Percentiles rank a stretch among this genome's conserved stretches.
phyloP scores from a whole-genome alignment of 53 echinoderm and acorn worm species.

The Henricia sp. region DNA sequence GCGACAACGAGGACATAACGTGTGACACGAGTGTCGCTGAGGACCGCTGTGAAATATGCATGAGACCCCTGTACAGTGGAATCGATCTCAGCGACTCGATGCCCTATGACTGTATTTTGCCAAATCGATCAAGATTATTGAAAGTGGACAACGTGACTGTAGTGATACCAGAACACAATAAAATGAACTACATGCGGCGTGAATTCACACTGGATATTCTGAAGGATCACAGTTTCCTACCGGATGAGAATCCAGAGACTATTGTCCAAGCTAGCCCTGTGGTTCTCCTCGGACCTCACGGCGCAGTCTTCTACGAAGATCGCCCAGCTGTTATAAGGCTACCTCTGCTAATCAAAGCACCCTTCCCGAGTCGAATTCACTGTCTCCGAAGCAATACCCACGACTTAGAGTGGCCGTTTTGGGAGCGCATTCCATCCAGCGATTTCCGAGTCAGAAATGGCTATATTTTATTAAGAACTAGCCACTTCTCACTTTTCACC shows the following conservation, averaged over 20 bases:
- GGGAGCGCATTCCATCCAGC: conserved; percentile 87
- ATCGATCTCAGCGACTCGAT: conserved; percentile 77
- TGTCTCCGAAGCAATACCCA: conserved; percentile 83
- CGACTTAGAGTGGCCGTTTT: conserved; percentile 77
- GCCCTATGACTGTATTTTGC: conserved; percentile 74
- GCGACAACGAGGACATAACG: conserved; percentile 70
- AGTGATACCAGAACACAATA: conserved; percentile 91
- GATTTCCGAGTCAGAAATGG: conserved; percentile 73
- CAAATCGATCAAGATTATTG: conserved; percentile 80
- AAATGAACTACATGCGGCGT: conserved; percentile 70
- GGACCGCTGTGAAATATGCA: conserved; percentile 70
- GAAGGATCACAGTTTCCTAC: conserved; percentile 67
- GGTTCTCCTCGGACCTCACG: conserved; percentile 84
- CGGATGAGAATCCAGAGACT: conserved; percentile 63
- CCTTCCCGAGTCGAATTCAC: conserved; percentile 67
- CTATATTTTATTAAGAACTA: conserved; percentile 77
- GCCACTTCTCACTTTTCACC: conserved; percentile 88
- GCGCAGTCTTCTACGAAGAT: conserved; percentile 85
- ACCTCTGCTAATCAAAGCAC: conserved; percentile 71
- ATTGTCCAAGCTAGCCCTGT: conserved; percentile 73
- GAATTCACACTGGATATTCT: conserved; percentile 82
- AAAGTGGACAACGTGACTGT: conserved; percentile 75
- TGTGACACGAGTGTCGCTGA: conserved; percentile 51
- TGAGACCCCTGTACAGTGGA: conserved; percentile 63
- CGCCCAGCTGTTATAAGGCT: conserved; percentile 86